A percentile compares a stretch with the other conserved stretches of the same genome.
Evolutionary conservation across 1,140 invertebrate species (phyloP).

Genomic region (Helicoverpa armigera): DNA sequence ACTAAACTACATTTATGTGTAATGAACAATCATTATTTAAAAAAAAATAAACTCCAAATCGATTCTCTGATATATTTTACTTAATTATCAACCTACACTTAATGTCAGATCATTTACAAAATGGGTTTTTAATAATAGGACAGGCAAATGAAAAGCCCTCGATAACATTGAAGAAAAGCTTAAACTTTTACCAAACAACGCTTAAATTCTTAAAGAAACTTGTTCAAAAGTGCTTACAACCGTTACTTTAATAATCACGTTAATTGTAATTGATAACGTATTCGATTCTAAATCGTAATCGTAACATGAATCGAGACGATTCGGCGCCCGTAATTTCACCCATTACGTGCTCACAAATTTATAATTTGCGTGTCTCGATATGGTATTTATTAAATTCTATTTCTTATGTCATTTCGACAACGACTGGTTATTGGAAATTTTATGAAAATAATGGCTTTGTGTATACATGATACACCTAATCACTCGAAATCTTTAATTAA

Average conservation of each 20-base stretch:
- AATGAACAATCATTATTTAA: conserved; percentile 1
- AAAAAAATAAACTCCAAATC: neutral
- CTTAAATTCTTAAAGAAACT: conserved; percentile 71
- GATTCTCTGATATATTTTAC: conserved; percentile 59
- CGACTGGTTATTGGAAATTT: conserved; percentile 43
- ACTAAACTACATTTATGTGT: neutral
- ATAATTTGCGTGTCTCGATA: conserved; percentile 68
- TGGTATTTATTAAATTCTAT: conserved; percentile 45
- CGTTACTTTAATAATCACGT: conserved; percentile 72
- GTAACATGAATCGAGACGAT: conserved; percentile 74
- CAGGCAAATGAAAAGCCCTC: conserved; percentile 74
- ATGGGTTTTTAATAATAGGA: conserved; percentile 78
- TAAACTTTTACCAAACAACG: conserved; percentile 75
- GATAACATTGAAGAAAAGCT: conserved; percentile 77
- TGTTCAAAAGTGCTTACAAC: conserved; percentile 70
- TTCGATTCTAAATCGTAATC: conserved; percentile 74
- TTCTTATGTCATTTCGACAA: conserved; percentile 55
- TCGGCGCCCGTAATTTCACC: conserved; percentile 75
- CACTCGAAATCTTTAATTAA: conserved; percentile 73
- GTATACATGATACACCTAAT: conserved; percentile 66
- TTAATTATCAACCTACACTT: conserved; percentile 73
- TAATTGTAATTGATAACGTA: conserved; percentile 75
- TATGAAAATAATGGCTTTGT: conserved; percentile 35
- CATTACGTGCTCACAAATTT: conserved; percentile 70
- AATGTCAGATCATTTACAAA: conserved; percentile 70